phyloP scores from a whole-genome alignment of 1,140 invertebrate species.

The Pollicipes pollicipes region DNA sequence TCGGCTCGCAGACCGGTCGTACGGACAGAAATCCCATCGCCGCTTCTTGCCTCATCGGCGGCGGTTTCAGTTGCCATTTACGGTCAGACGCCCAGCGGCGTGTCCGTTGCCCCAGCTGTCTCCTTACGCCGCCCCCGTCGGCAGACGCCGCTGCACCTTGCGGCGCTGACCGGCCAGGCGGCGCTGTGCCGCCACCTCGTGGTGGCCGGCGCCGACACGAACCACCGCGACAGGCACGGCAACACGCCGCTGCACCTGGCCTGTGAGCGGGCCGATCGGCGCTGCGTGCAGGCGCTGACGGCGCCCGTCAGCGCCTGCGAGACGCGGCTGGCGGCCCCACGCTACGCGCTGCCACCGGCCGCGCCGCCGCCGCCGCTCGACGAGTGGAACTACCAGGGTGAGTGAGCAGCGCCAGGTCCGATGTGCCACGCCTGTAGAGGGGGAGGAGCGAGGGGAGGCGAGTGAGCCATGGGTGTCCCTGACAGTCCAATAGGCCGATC shows the following conservation, averaged over 20 bases:
- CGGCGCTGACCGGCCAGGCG: slow-evolving; percentile 46
- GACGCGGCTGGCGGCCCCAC: not conserved
- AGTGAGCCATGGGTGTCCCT: no score
- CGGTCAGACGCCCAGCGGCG: no score
- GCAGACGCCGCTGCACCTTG: slow-evolving; percentile 49
- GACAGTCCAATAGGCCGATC: no score
- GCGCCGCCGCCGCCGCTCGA: not conserved
- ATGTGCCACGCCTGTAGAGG: no score
- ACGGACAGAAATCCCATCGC: no score
- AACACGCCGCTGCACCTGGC: slow-evolving; percentile 46
- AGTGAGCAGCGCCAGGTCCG: no score
- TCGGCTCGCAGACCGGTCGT: no score
- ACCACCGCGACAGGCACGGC: slow-evolving; percentile 40
- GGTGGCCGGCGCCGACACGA: slow-evolving; percentile 34
- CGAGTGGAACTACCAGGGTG: slow-evolving; percentile 2
- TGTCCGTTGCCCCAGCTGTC: no score
- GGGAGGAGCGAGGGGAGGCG: no score
- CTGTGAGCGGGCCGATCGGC: slow-evolving; percentile 18
- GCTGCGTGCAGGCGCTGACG: slow-evolving; percentile 15
- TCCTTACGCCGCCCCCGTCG: no score
- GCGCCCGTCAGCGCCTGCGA: slow-evolving; percentile 17
- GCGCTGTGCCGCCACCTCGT: slow-evolving; percentile 43
- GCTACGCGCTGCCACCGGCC: not conserved
- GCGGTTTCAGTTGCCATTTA: no score
- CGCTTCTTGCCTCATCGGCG: no score